Percentiles rank a stretch among this genome's conserved stretches.
Evolutionary conservation across 1,140 invertebrate genomes (phyloP).

Genomic region (Andricus grossulariae): DNA sequence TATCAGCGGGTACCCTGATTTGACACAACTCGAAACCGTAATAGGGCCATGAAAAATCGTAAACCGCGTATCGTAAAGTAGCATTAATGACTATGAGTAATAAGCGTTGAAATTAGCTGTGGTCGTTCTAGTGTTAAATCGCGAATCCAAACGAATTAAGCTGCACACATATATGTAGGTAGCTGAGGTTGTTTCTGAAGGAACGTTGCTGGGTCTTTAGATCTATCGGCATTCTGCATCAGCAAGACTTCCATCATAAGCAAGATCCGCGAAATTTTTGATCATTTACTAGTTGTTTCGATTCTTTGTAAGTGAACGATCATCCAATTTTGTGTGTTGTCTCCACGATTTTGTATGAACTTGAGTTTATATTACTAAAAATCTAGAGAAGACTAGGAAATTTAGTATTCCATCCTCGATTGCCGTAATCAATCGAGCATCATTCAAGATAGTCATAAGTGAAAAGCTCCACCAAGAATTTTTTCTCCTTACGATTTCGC

Average conservation of each 20-base stretch:
- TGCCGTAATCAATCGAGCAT: too few relatives aligned
- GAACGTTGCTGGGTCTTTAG: neutral
- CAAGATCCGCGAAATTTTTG: constrained; percentile 35
- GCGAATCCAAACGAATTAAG: neutral
- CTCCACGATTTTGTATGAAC: too few relatives aligned
- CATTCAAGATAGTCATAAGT: too few relatives aligned
- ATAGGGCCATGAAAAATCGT: neutral
- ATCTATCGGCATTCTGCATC: constrained; percentile 40
- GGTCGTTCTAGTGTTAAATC: neutral
- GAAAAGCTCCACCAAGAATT: too few relatives aligned
- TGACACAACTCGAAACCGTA: neutral
- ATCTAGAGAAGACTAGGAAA: too few relatives aligned
- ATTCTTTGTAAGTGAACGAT: neutral
- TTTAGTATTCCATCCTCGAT: too few relatives aligned
- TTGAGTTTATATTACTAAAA: too few relatives aligned
- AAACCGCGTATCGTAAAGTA: neutral
- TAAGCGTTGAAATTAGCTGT: constrained; percentile 18
- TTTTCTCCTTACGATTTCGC: too few relatives aligned
- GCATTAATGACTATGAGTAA: neutral
- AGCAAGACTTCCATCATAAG: constrained; percentile 20
- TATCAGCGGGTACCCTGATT: too few relatives aligned
- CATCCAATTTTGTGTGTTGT: too few relatives aligned
- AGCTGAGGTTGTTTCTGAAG: neutral
- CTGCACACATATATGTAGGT: neutral
- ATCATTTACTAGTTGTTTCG: neutral